Base-by-base conservation (phyloP, 2,113 vertebrate species). In the Podarcis muralis region DNA sequence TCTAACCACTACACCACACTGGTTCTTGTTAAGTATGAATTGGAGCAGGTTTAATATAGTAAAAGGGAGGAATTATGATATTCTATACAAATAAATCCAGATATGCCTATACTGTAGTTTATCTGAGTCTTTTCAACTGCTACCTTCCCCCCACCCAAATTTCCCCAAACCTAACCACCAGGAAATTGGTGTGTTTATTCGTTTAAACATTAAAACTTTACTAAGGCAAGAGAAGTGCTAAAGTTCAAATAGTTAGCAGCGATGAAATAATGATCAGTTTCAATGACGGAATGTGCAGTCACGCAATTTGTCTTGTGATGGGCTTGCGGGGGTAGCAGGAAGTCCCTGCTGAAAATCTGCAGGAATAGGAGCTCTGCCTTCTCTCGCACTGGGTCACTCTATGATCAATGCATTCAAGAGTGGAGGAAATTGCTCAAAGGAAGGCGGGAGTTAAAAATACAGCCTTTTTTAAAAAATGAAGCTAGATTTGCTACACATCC, bases 371-470 rank as follows among this genome's bases (percentile, higher is more conserved):
- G 13, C 18, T 25, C 1, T 86, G 59, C 30, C 37, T n/a, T 68
- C 16, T 48, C 57, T 27, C 32, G 27, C 40, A 69, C 11, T 66
- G 23, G 16, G 23, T 48, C 66, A 53, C 37, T 23, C n/a, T 79
- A 18, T 80, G 11, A n/a, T 79, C 27, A 78, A 69, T 57, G 90
- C 90, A 91, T 80, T 82, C 25, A 87, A 86, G 65, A 27, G 88
- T n/a, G 90, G 62, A 2, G 88, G 91, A 87, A 79, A 66, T 83
- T 93, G 75, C 65, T 82, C 84, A 77, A 3, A 84, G 72, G 87
- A 81, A 88, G 89, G 91, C 77, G 13, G 85, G 62, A 48, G 78
- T 77, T 69, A 86, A 92, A 92, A 89, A 92, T 84, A 82, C 91
- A 83, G 75, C 92, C 91, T 40, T 80, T 90, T 89, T 83, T 0